Base-by-base conservation (phyloP, 2,797 vertebrate genomes). In the Xenentodon cancila region DNA sequence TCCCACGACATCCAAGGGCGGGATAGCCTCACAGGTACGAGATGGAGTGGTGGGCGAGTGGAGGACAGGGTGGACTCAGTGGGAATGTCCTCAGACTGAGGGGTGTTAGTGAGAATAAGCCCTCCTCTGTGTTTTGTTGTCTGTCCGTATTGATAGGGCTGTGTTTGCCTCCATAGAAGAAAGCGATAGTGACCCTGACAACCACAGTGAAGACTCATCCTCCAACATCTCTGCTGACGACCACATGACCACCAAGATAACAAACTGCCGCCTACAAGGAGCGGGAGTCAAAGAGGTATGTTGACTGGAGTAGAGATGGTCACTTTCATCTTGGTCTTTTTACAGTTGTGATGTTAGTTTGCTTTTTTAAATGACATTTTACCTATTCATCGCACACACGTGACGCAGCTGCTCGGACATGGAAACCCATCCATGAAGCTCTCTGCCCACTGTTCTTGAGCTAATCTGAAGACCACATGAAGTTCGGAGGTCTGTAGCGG, bases 281-380 rank as follows among this genome's bases (percentile, higher is more conserved):
- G 91, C 88, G 25, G 92, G 90, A 49, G 92, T 95, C 68, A 95
- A 95, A 82, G 91, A 94, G 93, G 94, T 94, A 75, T 87, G 89
- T 6, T 18, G 15, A 20, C 40, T n/a, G 59, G 21, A 42, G 13
- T 18, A 12, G 15, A 42, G 34, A 22, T 22, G 34, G 42, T 27
- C 6, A 15, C 19, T 46, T 53, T 58, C n/a, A 16, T 51, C 19
- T 15, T 9, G 6, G 8, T 61, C 19, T 43, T 43, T 56, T 1
- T 9, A 15, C 43, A 25, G 13, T 43, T 30, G 30, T 6, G 30
- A 30, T 25, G 25, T 25, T 25, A n/a, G n/a, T 25, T 25, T 25
- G 3, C 25, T 30, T 30, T 30, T 30, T 30, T 5, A 3, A 3
- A 25, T 30, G 7, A 30, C 7, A 8, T 6, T 30, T 8, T 30